These are phyloP conservation scores for Eilema griseolum DNA, from an alignment of 2,888 invertebrate species.

Conservation along the genomic window DNA sequence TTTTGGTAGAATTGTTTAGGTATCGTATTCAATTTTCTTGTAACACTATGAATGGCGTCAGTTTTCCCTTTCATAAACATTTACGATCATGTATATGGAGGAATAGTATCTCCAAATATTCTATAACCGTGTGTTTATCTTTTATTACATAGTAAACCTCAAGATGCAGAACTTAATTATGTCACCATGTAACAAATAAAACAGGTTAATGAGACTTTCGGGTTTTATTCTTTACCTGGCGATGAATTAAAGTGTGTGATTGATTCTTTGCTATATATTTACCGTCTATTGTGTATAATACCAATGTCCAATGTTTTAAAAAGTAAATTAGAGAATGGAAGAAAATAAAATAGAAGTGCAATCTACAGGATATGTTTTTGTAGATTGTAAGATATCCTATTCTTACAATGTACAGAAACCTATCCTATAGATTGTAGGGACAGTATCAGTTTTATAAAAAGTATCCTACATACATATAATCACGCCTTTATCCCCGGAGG, in stretches of 20 bases:
- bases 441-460: too few species aligned
- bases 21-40: not conserved
- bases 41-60: constrained; percentile 1
- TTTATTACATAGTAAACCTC: not conserved
- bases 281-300: not conserved
- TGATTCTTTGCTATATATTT: not conserved
- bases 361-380: too few species aligned
- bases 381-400: too few species aligned
- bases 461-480: too few species aligned
- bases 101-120: constrained; percentile 1
- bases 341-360: too few species aligned
- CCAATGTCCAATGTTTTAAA: not conserved
- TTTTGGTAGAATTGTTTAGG: not conserved
- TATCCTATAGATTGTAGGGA: too few species aligned
- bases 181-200: not conserved
- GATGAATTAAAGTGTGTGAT: not conserved
- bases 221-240: not conserved
- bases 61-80: not conserved
- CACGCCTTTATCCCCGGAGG: too few species aligned
- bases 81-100: constrained; percentile 1
- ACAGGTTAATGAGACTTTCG: not conserved
- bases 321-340: not conserved
- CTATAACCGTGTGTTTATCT: not conserved
- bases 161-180: not conserved
- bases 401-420: too few species aligned